Evolutionary conservation across 2,113 vertebrate genomes (phyloP).

Genomic region (Drymodes brunneopygia): DNA sequence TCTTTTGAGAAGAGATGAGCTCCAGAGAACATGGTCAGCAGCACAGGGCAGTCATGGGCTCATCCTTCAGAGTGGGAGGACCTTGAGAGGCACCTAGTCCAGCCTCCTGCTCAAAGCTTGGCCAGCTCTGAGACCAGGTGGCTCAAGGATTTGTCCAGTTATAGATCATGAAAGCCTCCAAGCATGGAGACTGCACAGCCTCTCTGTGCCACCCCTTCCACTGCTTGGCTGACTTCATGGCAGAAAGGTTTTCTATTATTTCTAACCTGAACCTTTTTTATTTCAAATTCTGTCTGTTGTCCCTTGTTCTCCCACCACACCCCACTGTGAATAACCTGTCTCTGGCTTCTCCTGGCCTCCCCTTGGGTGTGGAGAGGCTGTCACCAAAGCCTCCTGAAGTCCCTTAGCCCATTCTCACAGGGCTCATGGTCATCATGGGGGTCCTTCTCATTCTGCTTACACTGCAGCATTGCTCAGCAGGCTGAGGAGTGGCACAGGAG

Average conservation of each 20-base stretch:
- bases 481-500: neutral
- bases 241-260: neutral
- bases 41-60: neutral
- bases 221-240: neutral
- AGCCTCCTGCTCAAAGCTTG: neutral
- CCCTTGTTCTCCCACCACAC: neutral
- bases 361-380: neutral
- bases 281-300: neutral
- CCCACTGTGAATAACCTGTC: neutral
- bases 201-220: neutral
- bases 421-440: accelerated
- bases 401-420: neutral
- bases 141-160: neutral
- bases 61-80: neutral
- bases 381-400: neutral
- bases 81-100: neutral
- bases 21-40: neutral
- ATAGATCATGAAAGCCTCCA: neutral
- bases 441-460: neutral
- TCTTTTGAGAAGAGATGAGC: neutral
- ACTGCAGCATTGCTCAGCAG: accelerated
- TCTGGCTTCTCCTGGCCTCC: neutral
- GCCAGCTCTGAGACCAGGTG: neutral
- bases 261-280: neutral
- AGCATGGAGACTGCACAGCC: neutral